Conservation (phyloP, 2,888 invertebrate species). For the Lasioglossum oenotherae region DNA sequence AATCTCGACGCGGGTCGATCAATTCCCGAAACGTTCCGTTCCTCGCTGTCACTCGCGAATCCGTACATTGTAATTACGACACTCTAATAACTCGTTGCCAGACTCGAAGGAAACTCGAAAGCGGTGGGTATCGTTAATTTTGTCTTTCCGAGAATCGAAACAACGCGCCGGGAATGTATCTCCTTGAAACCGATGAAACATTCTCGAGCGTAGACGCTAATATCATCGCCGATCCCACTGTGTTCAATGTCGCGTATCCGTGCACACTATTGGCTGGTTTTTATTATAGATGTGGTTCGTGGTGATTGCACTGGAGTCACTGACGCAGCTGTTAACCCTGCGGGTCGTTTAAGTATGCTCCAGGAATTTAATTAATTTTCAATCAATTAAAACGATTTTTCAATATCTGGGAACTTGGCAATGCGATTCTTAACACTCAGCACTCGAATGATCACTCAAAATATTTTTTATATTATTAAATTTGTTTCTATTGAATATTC, state of each 20-base stretch:
- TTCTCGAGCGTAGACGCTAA: slow-evolving; percentile 35
- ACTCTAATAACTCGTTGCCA: slow-evolving; percentile 65
- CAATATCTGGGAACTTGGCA: too few relatives aligned
- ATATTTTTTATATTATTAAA: too few relatives aligned
- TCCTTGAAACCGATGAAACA: slow-evolving; percentile 65
- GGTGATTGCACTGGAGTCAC: neutral
- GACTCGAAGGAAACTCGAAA: slow-evolving; percentile 54
- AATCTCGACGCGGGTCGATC: slow-evolving; percentile 51
- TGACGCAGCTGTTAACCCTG: neutral
- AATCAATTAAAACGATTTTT: neutral
- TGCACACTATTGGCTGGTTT: neutral
- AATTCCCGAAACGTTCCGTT: slow-evolving; percentile 64
- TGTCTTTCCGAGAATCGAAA: slow-evolving; percentile 68
- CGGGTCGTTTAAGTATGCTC: neutral
- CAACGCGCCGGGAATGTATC: slow-evolving; percentile 55
- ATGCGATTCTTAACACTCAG: too few relatives aligned
- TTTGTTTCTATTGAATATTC: too few relatives aligned
- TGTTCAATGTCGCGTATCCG: slow-evolving; percentile 2
- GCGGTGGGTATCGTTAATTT: slow-evolving; percentile 67
- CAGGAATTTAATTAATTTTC: neutral
- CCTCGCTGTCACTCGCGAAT: slow-evolving; percentile 60
- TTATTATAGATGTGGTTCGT: neutral
- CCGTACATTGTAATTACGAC: slow-evolving; percentile 72
- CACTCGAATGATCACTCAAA: too few relatives aligned
- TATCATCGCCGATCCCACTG: slow-evolving; percentile 29